These are phyloP conservation scores for Onychomys leucogaster DNA, from an alignment of 2,797 vertebrate genomes.

Conservation along the genomic window DNA sequence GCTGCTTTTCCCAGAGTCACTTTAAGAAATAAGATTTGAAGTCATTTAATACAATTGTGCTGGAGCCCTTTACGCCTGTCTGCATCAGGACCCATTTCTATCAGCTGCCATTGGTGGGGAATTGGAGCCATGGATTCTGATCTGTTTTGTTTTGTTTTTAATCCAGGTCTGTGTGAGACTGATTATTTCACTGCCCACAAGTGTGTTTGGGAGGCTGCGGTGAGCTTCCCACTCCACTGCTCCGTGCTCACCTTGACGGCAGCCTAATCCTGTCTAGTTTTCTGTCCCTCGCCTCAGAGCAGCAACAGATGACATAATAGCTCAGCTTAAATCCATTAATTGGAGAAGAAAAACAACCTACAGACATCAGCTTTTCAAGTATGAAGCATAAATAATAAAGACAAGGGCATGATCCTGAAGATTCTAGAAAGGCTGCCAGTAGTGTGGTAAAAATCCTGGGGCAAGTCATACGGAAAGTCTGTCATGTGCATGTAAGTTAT, in stretches of 20 bases:
- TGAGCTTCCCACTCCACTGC: neutral
- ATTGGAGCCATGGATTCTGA: neutral
- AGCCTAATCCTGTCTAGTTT: conserved; percentile 66
- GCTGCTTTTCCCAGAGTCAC: conserved; percentile 40
- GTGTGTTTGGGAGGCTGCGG: conserved; percentile 20
- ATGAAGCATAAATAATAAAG: neutral
- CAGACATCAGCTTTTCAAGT: neutral
- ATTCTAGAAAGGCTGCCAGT: neutral
- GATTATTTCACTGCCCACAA: conserved; percentile 70
- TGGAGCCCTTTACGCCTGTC: neutral
- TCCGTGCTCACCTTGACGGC: neutral
- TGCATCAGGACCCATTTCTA: neutral
- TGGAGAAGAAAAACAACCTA: conserved; percentile 54
- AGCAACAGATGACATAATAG: conserved; percentile 57
- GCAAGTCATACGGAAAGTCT: neutral
- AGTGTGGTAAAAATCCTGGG: neutral
- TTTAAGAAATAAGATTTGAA: neutral
- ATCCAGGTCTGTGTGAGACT: conserved; percentile 19
- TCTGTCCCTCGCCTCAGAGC: conserved; percentile 9
- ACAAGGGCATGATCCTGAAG: neutral
- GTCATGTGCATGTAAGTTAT: neutral
- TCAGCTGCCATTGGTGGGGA: neutral
- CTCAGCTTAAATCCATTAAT: conserved; percentile 23
- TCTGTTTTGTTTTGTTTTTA: neutral
- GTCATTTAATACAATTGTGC: neutral